These are phyloP conservation scores for Molorchus minor DNA, from an alignment of 2,888 invertebrate species.

Conservation along the genomic window DNA sequence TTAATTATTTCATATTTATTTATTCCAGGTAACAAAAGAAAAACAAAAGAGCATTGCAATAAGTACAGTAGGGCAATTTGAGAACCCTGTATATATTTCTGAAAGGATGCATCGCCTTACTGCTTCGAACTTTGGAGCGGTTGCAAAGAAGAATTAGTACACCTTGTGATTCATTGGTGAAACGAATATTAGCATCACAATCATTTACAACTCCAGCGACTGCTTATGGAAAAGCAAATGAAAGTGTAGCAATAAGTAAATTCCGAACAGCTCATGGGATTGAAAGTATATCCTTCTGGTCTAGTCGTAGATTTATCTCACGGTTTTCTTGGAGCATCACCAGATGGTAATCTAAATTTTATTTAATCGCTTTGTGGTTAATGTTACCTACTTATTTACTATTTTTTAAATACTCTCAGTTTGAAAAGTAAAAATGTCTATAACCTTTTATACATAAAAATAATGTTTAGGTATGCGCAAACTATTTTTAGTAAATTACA, in stretches of 20 bases:
- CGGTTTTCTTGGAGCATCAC: background rate
- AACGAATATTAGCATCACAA: background rate
- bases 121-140: background rate
- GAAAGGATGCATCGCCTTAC: slow-evolving; percentile 4
- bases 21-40: slow-evolving; percentile 2
- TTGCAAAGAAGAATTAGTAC: background rate
- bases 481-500: no score
- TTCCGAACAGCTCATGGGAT: background rate
- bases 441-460: no score
- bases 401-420: no score
- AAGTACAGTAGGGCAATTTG: background rate
- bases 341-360: background rate
- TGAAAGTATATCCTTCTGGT: background rate
- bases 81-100: background rate
- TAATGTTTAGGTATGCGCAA: no score
- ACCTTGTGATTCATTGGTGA: background rate
- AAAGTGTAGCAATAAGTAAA: background rate
- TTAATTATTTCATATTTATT: background rate
- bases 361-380: no score
- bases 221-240: slow-evolving; percentile 1
- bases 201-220: background rate
- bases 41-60: background rate
- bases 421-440: no score
- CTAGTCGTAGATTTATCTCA: background rate
- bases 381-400: no score